Base-by-base conservation (phyloP, 2,888 invertebrate species). In the Trissonchulus latispiculum region DNA sequence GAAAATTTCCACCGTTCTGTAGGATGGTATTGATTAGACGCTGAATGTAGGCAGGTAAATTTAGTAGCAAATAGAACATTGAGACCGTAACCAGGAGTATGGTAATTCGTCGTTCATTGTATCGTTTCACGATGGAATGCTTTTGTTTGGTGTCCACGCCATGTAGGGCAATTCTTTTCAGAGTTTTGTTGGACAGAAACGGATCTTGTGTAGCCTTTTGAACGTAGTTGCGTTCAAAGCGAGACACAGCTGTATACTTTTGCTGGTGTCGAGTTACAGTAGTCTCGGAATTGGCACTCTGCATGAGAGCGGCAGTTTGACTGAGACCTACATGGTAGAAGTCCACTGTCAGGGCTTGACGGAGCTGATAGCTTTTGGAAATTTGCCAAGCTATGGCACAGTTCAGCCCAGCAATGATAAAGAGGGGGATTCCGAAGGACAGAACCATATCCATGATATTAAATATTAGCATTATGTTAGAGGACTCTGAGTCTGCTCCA, bases 51-150 rank as follows among this genome's bases (percentile, higher is more conserved):
- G 33, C 69, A 15, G 69, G 69, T 36, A 68, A 36, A 68, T 68
- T 68, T 8, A 68, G 69, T 36, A 36, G 8, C 28, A 68, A n/a
- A 33, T 68, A 68, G n/a, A 23, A 68, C n/a, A 68, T 32, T 3
- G 69, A 68, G 23, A 68, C 69, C 3, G 69, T 68, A 36, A 68
- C n/a, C 36, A 68, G 35, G n/a, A 68, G n/a, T 35, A 68, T 68
- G n/a, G 69, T 68, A 33, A 68, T 68, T n/a, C 69, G 69, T 28
- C 69, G 69, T 33, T 68, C 69, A 33, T 68, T 68, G 36, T 68
- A 68, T 23, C 69, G 69, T 36, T 68, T 33, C 23, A 33, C 69
- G 2, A 68, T 68, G 3, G 69, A 68, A 35, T 36, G 28, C 36
- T 68, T 68, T n/a, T n/a, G 29, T 32, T 36, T 33, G n/a, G 8